These are phyloP conservation scores for Dicyrtoma fusca DNA, from an alignment of 2,888 invertebrate genomes.

Conservation along the genomic window DNA sequence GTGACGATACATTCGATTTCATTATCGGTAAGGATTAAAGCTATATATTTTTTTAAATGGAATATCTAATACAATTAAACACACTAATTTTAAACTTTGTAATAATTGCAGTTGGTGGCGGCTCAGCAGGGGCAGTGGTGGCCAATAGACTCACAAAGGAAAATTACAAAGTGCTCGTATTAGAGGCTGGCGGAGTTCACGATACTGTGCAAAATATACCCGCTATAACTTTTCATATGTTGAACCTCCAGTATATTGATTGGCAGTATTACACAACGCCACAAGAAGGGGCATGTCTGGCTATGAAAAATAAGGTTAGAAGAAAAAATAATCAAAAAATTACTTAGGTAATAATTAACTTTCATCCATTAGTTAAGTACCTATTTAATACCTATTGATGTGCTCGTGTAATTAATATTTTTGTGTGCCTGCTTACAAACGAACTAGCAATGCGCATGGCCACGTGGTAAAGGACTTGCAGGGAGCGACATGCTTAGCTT, in stretches of 20 bases:
- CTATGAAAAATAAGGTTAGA: slow-evolving; percentile 41
- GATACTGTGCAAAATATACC: neutral
- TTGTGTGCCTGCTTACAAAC: neutral
- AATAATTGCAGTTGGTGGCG: slow-evolving; percentile 8
- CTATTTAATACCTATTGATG: too few relatives aligned
- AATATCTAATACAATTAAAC: neutral
- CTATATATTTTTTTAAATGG: neutral
- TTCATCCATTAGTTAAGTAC: neutral
- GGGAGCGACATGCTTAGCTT: slow-evolving; percentile 3
- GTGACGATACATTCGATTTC: slow-evolving; percentile 10
- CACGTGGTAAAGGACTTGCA: slow-evolving; percentile 9
- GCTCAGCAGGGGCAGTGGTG: slow-evolving; percentile 11
- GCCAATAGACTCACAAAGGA: slow-evolving; percentile 12
- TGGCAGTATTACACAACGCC: slow-evolving; percentile 37
- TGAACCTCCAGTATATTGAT: neutral
- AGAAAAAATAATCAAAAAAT: neutral
- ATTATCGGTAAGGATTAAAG: slow-evolving; percentile 10
- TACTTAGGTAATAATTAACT: neutral
- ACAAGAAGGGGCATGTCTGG: slow-evolving; percentile 44
- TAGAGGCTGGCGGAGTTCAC: slow-evolving; percentile 22
- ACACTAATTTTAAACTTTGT: neutral
- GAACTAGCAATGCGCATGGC: slow-evolving; percentile 12
- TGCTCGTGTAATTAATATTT: too few relatives aligned
- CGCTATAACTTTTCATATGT: neutral
- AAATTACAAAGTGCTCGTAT: slow-evolving; percentile 6